Evolutionary conservation across 1,140 invertebrate species (phyloP), one percentile per base, ranked within the genome.

Genomic region (Cryptotermes secundus): DNA sequence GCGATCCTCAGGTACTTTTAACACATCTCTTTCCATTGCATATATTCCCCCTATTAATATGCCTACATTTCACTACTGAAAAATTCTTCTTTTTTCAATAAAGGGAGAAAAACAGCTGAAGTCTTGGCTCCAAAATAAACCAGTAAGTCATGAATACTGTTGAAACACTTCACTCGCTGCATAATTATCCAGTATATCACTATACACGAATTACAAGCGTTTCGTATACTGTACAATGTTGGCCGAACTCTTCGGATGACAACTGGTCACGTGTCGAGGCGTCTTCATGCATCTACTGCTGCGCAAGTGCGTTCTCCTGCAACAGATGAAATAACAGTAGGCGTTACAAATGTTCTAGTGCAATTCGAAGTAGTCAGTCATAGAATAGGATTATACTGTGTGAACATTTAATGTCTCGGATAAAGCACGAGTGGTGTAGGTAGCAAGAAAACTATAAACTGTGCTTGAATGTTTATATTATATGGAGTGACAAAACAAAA

Each of bases 191-290:
- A 42, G 45, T 49, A 22, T 49, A 3, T 72, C 26, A n/a, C 31
- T 6, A 14, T n/a, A 31, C 59, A n/a, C 14, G n/a, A 72, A n/a
- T 31, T 31, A 26, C n/a, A 9, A 72, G n/a, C 10, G 26, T 14
- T 72, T 72, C 59, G 59, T 72, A 72, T 72, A 72, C 59, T 72
- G n/a, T 72, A 72, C 59, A 72, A n/a, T 72, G 59, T 26, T 31
- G 59, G 9, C 26, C 59, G 7, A n/a, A 31, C 59, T n/a, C 59
- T 72, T 3, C 7, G 59, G n/a, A n/a, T 72, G 26, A n/a, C 6
- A 65, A n/a, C 59, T n/a, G 2, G 26, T 31, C 59, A 72, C n/a
- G 59, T 31, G 59, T 7, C n/a, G 7, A 72, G 59, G n/a, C 26
- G 31, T n/a, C 59, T 19, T 72, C 26, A 9, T 7, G 59, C n/a